phyloP scores from a whole-genome alignment of 53 echinoderm and acorn worm genomes.

The Stichopus horrens region DNA sequence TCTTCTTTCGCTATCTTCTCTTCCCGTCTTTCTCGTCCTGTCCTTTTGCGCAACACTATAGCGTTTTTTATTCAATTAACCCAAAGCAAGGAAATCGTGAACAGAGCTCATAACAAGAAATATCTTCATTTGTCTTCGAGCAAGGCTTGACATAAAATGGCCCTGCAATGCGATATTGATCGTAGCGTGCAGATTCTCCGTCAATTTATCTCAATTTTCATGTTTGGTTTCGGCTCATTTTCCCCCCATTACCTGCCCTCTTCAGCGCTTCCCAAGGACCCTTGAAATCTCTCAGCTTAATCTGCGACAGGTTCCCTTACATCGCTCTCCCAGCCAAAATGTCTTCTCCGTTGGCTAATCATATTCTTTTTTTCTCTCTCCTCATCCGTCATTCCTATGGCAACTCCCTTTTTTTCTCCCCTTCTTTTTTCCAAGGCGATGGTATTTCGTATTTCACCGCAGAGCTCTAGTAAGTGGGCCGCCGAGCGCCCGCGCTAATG shows the following conservation, averaged over 20 bases:
- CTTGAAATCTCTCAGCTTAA: conserved; percentile 25
- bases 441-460: conserved; percentile 39
- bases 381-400: conserved; percentile 41
- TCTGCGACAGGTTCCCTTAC: conserved; percentile 43
- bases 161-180: conserved; percentile 30
- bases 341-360: conserved; percentile 30
- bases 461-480: conserved; percentile 35
- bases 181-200: conserved; percentile 24
- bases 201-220: conserved; percentile 44
- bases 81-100: conserved; percentile 9
- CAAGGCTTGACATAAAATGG: conserved; percentile 40
- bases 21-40: background rate
- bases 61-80: conserved; percentile 25
- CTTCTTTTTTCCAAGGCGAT: conserved; percentile 19
- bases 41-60: background rate
- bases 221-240: conserved; percentile 44
- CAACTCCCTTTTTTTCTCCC: conserved; percentile 19
- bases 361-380: conserved; percentile 12
- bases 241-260: conserved; percentile 44
- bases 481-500: conserved; percentile 44
- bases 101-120: conserved; percentile 25
- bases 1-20: conserved; percentile 3
- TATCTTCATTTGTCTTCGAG: conserved; percentile 33
- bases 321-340: conserved; percentile 38
- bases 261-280: conserved; percentile 23